phyloP scores from a whole-genome alignment of 2,888 invertebrate species.

The Periphyllus acericola region DNA sequence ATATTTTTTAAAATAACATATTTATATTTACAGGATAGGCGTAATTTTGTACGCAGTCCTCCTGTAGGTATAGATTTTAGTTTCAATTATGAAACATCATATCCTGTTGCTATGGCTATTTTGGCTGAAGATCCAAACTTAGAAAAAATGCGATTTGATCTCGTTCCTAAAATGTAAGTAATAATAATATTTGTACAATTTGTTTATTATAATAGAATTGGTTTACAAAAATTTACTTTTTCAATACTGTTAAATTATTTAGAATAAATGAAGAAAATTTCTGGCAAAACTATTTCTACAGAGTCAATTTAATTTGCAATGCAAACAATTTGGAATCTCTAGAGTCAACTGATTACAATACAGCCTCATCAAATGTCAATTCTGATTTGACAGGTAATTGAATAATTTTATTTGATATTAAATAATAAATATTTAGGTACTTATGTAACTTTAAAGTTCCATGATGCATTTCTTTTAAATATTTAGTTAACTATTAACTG shows the following conservation, averaged over 20 bases:
- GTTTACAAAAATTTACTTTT: background rate
- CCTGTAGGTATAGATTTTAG: slow-evolving; percentile 94
- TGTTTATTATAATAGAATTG: background rate
- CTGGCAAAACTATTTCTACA: slow-evolving; percentile 99
- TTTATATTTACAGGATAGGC: slow-evolving; percentile 79
- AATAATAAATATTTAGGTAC: background rate
- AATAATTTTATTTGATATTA: background rate
- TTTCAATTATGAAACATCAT: slow-evolving; percentile 92
- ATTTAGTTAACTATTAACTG: background rate
- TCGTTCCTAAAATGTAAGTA: slow-evolving; percentile 98
- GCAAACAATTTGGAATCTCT: slow-evolving; percentile 86
- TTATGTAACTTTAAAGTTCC: too few relatives aligned
- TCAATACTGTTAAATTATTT: slow-evolving; percentile 65
- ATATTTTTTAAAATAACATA: slow-evolving; percentile 4
- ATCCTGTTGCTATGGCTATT: slow-evolving; percentile 93
- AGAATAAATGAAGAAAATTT: slow-evolving; percentile 97
- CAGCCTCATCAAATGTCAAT: slow-evolving; percentile 46
- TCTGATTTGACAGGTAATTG: slow-evolving; percentile 55
- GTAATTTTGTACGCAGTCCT: slow-evolving; percentile 97
- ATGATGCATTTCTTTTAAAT: background rate
- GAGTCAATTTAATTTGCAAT: slow-evolving; percentile 97
- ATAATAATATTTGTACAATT: background rate
- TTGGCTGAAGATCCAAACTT: slow-evolving; percentile 95
- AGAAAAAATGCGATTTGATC: slow-evolving; percentile 98
- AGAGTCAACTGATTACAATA: slow-evolving; percentile 66